These are phyloP conservation scores for Catharus ustulatus DNA, from an alignment of 2,797 vertebrate genomes.

Conservation along the genomic window DNA sequence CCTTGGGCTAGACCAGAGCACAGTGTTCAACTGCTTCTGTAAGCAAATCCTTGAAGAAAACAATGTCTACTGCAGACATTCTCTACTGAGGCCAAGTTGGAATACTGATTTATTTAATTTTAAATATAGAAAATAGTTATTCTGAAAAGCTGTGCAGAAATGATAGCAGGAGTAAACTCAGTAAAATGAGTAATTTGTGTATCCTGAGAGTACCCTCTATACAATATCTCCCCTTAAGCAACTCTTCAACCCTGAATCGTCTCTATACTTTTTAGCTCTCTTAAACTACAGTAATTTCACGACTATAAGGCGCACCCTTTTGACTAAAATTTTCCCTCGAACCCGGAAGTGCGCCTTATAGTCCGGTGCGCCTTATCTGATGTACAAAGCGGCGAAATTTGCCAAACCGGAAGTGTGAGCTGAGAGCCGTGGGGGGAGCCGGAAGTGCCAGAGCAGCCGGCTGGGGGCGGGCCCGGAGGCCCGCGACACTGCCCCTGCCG, in stretches of 20 bases:
- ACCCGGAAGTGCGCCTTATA: no score
- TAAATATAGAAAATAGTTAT: background rate
- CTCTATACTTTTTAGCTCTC: background rate
- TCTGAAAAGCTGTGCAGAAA: background rate
- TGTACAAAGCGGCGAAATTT: no score
- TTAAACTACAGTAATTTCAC: no score
- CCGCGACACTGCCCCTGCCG: no score
- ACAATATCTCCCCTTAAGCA: background rate
- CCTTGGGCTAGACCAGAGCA: background rate
- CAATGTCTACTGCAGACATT: background rate
- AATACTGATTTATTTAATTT: background rate
- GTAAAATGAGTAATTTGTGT: background rate
- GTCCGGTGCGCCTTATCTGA: no score
- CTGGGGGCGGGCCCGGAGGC: no score
- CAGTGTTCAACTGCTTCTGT: background rate
- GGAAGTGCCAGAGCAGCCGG: no score
- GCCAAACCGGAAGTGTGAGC: no score
- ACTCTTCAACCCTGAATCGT: background rate
- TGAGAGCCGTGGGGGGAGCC: no score
- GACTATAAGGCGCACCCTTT: no score
- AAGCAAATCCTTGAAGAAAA: background rate
- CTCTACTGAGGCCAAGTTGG: background rate
- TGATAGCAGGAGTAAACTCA: background rate
- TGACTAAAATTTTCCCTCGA: no score
- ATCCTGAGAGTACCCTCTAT: background rate